phyloP scores from a whole-genome alignment of 1,140 invertebrate genomes.

The Hylaeus volcanicus region DNA sequence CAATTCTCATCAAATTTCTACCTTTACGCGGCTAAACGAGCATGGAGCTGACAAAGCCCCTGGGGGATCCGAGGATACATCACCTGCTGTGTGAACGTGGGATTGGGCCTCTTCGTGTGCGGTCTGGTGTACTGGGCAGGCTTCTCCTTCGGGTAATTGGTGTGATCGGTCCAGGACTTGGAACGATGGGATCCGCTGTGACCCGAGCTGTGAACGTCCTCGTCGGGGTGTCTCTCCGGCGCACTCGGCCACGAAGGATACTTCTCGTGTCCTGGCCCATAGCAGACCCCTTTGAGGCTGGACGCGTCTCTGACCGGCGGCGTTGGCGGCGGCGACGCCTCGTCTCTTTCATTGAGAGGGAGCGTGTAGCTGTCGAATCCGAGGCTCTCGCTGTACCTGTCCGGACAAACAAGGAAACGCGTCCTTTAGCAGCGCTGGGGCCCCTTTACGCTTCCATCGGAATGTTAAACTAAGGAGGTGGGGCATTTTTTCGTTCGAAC shows the following conservation, averaged over 20 bases:
- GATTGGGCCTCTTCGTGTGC: constrained; percentile 85
- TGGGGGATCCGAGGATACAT: constrained; percentile 21
- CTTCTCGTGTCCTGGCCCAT: constrained; percentile 89
- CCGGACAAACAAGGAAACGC: constrained; percentile 20
- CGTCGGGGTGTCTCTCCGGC: constrained; percentile 73
- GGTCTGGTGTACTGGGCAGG: constrained; percentile 85
- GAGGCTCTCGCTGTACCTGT: constrained; percentile 78
- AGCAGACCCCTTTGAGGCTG: constrained; percentile 85
- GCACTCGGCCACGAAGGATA: constrained; percentile 88
- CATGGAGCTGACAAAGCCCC: background rate
- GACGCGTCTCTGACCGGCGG: constrained; percentile 86
- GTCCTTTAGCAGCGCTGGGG: background rate
- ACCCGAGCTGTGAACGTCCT: constrained; percentile 80
- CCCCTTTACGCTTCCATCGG: no score
- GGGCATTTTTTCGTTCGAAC: no score
- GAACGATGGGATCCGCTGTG: constrained; percentile 83
- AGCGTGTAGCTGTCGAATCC: constrained; percentile 79
- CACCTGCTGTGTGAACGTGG: constrained; percentile 85
- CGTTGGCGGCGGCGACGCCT: constrained; percentile 81
- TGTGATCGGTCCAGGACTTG: constrained; percentile 89
- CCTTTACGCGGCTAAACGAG: background rate
- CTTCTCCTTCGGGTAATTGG: constrained; percentile 88
- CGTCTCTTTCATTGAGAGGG: constrained; percentile 77
- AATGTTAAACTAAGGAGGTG: no score
- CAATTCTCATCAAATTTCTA: background rate